Conservation (phyloP, 1,140 invertebrate genomes). For the Oreohelix idahoensis region DNA sequence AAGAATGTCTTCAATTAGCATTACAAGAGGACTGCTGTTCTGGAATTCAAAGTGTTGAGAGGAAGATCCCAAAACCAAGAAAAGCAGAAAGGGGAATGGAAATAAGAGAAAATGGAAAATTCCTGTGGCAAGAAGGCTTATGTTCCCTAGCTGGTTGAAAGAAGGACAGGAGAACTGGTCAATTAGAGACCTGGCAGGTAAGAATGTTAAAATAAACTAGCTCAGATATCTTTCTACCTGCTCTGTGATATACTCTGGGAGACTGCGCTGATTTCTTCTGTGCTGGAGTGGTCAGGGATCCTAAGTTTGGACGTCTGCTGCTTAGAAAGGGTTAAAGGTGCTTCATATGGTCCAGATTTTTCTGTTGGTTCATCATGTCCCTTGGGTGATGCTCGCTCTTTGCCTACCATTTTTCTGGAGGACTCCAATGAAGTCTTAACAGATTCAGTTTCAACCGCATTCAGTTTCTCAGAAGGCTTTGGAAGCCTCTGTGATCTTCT, state of each 20-base stretch:
- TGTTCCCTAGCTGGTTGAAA: no score
- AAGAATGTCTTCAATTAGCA: no score
- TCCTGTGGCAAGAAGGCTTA: no score
- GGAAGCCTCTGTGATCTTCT: not conserved
- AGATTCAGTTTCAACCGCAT: not conserved
- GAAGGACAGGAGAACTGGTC: no score
- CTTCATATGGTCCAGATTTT: not conserved
- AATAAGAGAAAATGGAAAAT: no score
- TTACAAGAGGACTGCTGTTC: no score
- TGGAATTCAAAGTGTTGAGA: no score
- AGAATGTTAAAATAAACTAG: no score
- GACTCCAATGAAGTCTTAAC: not conserved
- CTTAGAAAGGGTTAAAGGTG: not conserved
- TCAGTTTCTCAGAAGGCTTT: conserved; percentile 14
- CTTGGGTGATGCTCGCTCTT: not conserved
- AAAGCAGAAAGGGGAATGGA: no score
- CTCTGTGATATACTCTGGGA: not conserved
- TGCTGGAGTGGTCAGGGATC: not conserved
- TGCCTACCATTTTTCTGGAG: not conserved
- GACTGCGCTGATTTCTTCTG: not conserved
- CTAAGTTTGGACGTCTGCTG: not conserved
- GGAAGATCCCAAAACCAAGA: no score
- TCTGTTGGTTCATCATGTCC: no score
- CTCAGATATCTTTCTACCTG: not conserved
- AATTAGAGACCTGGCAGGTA: no score